Conservation (phyloP, 2,888 invertebrate species). For the Chymomyza fuscimana region DNA sequence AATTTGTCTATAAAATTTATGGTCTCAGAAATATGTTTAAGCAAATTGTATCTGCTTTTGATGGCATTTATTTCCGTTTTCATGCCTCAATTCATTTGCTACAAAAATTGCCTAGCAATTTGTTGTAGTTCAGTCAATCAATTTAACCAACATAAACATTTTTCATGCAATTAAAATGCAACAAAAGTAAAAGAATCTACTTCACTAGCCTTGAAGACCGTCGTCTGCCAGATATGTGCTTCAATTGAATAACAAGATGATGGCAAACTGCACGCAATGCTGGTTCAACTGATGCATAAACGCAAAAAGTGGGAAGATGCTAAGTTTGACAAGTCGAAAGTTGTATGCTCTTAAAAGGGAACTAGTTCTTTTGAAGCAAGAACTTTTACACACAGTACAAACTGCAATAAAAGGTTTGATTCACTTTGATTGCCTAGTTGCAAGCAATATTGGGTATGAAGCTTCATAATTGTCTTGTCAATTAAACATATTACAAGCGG, state of each 20-base stretch:
- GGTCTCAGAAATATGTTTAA: background rate
- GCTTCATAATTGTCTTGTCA: too few relatives aligned
- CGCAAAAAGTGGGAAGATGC: constrained; percentile 9
- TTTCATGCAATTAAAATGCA: constrained; percentile 64
- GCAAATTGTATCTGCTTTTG: background rate
- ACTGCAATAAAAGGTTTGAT: background rate
- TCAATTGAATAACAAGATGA: constrained; percentile 69
- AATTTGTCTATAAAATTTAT: background rate
- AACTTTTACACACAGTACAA: background rate
- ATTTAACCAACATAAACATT: constrained; percentile 37
- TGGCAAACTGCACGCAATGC: background rate
- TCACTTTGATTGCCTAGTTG: too few relatives aligned
- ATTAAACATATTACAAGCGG: too few relatives aligned
- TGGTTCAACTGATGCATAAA: background rate
- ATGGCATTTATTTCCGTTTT: background rate
- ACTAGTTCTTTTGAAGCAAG: background rate
- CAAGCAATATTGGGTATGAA: too few relatives aligned
- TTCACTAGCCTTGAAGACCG: constrained; percentile 9
- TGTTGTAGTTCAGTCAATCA: background rate
- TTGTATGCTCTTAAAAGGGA: background rate
- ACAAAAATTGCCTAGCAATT: background rate
- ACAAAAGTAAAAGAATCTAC: constrained; percentile 1
- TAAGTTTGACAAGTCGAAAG: background rate
- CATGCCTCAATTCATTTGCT: background rate
- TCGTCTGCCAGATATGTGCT: constrained; percentile 31